Base-by-base conservation (phyloP, 2,113 vertebrate species). In the Perca schrenkii region DNA sequence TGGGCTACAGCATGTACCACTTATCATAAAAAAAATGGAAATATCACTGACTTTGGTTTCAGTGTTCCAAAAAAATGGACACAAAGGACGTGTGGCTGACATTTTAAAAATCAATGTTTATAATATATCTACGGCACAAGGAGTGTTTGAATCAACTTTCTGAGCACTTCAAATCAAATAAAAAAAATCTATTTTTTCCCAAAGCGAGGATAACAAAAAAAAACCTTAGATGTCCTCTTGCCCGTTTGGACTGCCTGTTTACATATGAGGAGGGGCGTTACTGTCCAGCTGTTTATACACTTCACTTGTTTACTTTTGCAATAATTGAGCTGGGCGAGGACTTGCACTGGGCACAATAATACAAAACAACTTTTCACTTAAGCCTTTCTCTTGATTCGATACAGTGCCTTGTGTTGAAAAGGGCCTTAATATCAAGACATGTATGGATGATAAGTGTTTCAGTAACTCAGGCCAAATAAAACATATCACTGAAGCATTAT, bases 1-100 rank as follows among this genome's bases (percentile, higher is more conserved):
- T 96, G 83, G 94, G 92, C 71, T 96, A 95, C 88, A 80, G 94
- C 88, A 93, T 96, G 93, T 95, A 95, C 91, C 94, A 95, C 82
- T 83, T 96, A 4, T 92, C 92, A 13, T 95, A 89, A 91, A 88
- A 91, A 88, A 72, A 46, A 73, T 46, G 68, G 81, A 85, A 87
- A 74, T 81, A 85, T 74, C 52, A 53, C 49, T 36, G 75, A 88
- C 83, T 69, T 47, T 58, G 19, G 28, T 40, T 71, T 81, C 74
- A 57, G 85, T 75, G 77, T 79, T 71, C 74, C 63, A 58, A 47
- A 62, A 78, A 78, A 69, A 86, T 66, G 74, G 67, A 86, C 84
- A 69, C 15, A 1, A 34, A 73, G 73, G 83, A 87, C 46, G 13
- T 64, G 54, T 49, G 52, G 2, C 31, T 66, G 64, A 70, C 57